Evolutionary conservation across 2,888 invertebrate species (phyloP).

Genomic region (Acanthosepion esculentum): DNA sequence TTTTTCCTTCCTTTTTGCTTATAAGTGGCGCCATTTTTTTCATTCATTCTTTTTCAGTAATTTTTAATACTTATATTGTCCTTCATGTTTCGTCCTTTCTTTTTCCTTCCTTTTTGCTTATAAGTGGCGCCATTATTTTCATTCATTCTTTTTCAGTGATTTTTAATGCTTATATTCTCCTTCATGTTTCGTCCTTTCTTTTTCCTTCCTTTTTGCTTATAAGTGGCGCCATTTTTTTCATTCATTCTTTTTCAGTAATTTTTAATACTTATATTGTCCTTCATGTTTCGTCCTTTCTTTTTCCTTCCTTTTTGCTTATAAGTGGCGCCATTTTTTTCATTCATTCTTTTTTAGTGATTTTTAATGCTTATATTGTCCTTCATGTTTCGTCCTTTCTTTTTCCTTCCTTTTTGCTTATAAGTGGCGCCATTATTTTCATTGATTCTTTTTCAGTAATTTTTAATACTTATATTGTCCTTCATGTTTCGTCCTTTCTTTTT

Average conservation of each 20-base stretch:
- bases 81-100: neutral
- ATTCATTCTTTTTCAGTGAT: no score
- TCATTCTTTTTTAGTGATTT: neutral
- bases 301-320: neutral
- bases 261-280: neutral
- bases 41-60: neutral
- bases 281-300: neutral
- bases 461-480: accelerated
- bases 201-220: no score
- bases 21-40: neutral
- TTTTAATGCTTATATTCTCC: no score
- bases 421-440: neutral
- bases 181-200: no score
- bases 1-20: no score
- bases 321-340: neutral
- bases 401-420: no score
- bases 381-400: neutral
- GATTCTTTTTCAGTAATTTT: no score
- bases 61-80: neutral
- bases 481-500: neutral
- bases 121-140: no score
- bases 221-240: neutral
- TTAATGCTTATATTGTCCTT: neutral
- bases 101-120: no score
- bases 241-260: neutral